Percentiles rank a stretch among this genome's conserved stretches.
Evolutionary conservation across 1,140 invertebrate genomes (phyloP).

Genomic region (Venturia canescens): DNA sequence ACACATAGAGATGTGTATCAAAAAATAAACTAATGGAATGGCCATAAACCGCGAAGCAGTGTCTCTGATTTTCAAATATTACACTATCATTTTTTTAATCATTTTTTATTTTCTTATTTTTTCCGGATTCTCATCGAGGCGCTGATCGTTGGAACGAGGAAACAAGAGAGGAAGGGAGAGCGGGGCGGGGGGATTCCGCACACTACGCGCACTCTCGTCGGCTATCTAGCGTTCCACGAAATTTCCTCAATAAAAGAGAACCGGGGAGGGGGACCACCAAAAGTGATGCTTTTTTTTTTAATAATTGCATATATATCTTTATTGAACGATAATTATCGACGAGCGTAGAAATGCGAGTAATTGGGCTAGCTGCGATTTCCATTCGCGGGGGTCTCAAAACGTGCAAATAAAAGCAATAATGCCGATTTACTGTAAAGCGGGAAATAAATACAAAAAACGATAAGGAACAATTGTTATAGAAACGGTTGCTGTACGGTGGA

Average conservation of each 20-base stretch:
- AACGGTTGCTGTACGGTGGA: neutral
- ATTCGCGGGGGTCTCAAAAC: no score
- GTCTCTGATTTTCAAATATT: neutral
- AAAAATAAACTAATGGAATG: no score
- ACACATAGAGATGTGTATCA: no score
- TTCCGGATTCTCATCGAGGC: conserved; percentile 29
- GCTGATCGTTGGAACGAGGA: conserved; percentile 11
- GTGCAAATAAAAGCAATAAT: no score
- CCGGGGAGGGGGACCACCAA: neutral
- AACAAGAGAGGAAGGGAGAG: neutral
- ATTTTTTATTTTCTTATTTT: neutral
- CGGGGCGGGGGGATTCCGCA: neutral
- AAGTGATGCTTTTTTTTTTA: neutral
- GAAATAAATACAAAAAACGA: neutral
- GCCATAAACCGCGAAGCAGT: no score
- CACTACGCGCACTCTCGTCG: conserved; percentile 36
- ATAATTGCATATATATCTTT: neutral
- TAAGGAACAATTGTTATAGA: neutral
- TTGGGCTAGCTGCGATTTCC: no score
- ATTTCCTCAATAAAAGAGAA: neutral
- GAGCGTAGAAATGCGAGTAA: neutral
- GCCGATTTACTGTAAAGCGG: neutral
- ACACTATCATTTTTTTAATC: neutral
- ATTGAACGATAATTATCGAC: neutral
- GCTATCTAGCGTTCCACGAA: conserved; percentile 28